Evolutionary conservation across 2,888 invertebrate species (phyloP).

Genomic region (Eledona agricola): DNA sequence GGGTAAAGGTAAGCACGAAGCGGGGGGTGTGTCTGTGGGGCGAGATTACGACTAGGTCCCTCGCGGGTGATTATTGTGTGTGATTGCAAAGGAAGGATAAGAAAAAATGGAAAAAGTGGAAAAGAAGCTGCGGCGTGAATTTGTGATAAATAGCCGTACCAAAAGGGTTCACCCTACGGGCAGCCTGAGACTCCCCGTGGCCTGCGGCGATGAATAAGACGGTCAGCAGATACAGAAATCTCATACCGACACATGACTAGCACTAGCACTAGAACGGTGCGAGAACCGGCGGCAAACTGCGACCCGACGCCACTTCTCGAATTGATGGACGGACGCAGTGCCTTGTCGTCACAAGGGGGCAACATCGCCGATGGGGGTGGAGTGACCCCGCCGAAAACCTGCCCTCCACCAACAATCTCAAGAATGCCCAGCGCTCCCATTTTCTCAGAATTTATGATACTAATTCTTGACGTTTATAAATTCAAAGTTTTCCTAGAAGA

Average conservation of each 20-base stretch:
- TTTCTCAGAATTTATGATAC: slow-evolving; percentile 23
- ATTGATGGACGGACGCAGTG: slow-evolving; percentile 32
- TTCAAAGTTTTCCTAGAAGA: slow-evolving; percentile 24
- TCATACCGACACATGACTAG: slow-evolving; percentile 26
- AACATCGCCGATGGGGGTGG: slow-evolving; percentile 23
- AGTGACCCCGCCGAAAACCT: slow-evolving; percentile 19
- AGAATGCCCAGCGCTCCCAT: slow-evolving; percentile 29
- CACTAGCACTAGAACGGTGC: slow-evolving; percentile 20
- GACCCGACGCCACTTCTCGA: slow-evolving; percentile 25
- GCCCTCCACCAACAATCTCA: slow-evolving; percentile 23
- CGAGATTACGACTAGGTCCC: too few relatives aligned
- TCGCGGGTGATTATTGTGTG: too few relatives aligned
- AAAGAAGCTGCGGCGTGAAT: not conserved
- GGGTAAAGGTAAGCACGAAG: too few relatives aligned
- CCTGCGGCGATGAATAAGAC: slow-evolving; percentile 13
- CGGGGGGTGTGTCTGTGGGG: too few relatives aligned
- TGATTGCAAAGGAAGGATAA: too few relatives aligned
- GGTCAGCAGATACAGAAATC: slow-evolving; percentile 16
- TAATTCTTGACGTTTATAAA: slow-evolving; percentile 28
- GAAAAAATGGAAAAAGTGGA: not conserved
- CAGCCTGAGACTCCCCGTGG: slow-evolving; percentile 15
- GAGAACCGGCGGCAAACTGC: slow-evolving; percentile 26
- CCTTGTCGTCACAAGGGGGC: slow-evolving; percentile 22
- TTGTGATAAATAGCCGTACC: slow-evolving; percentile 15
- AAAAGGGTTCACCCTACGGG: slow-evolving; percentile 20